Evolutionary conservation across 2,888 invertebrate genomes (phyloP), one percentile per base, ranked within the genome.

Genomic region (Zygogramma bicolorata): DNA sequence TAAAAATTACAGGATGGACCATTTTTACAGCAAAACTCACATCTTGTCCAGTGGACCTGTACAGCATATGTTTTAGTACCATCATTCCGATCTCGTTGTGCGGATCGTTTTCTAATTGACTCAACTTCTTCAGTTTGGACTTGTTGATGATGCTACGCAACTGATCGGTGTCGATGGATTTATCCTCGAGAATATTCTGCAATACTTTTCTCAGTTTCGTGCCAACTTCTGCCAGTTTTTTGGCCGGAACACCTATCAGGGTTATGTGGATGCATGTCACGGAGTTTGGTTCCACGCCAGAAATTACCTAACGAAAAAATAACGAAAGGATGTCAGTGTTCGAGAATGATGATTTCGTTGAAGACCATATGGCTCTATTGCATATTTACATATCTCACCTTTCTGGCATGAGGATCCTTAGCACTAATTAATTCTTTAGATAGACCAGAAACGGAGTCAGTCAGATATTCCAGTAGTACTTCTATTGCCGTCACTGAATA

Each of bases 361-460:
- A n/a, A n/a, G n/a, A n/a, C n/a, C n/a, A n/a, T n/a, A n/a, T n/a
- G n/a, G n/a, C n/a, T n/a, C 42, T 46, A 20, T 46, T 6, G 3
- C 6, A 46, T 18, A n/a, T n/a, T n/a, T 22, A 20, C 1, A 3
- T 3, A 1, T 86, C 89, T 88, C 84, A 95, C 94, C 83, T 92
- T 91, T 82, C 94, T 95, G 22, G 95, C 95, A 78, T 91, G 91
- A 0, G 96, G 95, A 83, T 96, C 94, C 60, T 93, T 92, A 65
- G 91, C 90, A 88, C 96, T 96, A 1, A 96, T 94, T 86, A 97
- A 94, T 82, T 92, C 92, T 80, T 92, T 91, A 83, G 95, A 94
- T 65, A 97, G 88, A 10, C 96, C 96, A 75, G 96, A 93, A 15
- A 95, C 93, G 7, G 97, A 92, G n/a, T 96, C 94, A 10, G 95